A percentile compares a stretch with the other conserved stretches of the same genome.
Conservation (phyloP, 2,797 vertebrate species). For the Crypturellus tataupa region DNA sequence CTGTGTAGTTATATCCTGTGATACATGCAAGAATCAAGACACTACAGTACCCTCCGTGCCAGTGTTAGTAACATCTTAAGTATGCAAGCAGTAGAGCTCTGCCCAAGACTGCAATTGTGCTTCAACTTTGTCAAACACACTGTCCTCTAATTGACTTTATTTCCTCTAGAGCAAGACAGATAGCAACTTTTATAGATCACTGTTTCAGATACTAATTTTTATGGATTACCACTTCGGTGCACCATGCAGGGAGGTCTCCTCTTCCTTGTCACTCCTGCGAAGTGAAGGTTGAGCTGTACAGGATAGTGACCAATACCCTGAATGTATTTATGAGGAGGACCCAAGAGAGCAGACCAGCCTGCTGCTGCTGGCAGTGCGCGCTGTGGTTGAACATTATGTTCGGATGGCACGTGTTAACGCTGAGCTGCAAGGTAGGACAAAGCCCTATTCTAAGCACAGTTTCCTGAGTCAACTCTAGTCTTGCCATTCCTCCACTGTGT, state of each 20-base stretch:
- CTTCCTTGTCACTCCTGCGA: background rate
- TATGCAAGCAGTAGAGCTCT: background rate
- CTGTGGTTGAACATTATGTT: background rate
- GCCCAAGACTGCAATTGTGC: background rate
- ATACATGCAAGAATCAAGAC: conserved; percentile 51
- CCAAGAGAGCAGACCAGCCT: background rate
- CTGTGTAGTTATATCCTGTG: background rate
- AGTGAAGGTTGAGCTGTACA: background rate
- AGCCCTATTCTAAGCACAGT: background rate
- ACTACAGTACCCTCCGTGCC: background rate
- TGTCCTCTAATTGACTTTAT: background rate
- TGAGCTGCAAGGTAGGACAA: background rate
- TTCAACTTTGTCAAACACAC: background rate
- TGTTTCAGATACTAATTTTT: background rate
- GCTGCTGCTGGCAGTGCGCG: background rate
- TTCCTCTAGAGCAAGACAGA: conserved; percentile 42
- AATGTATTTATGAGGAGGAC: background rate
- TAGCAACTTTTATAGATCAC: conserved; percentile 23
- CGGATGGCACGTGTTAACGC: background rate
- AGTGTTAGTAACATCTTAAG: background rate
- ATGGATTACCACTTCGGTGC: conserved; percentile 42
- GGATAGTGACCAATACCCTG: background rate
- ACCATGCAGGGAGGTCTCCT: background rate
- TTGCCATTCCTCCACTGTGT: background rate
- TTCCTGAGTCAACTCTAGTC: background rate